Conservation (phyloP, 2,888 invertebrate genomes). For the Aquatica leii region DNA sequence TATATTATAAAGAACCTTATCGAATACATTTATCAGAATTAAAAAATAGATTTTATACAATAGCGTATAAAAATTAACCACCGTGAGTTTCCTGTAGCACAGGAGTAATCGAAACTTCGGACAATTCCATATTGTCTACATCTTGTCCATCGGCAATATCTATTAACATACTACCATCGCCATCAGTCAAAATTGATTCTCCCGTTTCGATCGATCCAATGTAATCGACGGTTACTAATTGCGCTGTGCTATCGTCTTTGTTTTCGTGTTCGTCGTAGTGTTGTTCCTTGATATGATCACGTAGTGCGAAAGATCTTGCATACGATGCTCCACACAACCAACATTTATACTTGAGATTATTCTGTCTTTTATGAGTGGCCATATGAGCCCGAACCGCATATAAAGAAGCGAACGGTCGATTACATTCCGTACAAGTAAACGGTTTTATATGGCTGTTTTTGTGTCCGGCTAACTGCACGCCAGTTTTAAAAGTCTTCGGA, state of each 20-base stretch:
- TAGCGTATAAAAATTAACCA: too few relatives aligned
- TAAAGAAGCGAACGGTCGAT: conserved; percentile 79
- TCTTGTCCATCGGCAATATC: conserved; percentile 16
- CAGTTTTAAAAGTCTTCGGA: conserved; percentile 81
- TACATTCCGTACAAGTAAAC: conserved; percentile 78
- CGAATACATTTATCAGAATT: too few relatives aligned
- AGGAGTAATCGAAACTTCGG: conserved; percentile 9
- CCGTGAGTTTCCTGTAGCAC: not conserved
- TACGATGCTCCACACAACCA: conserved; percentile 79
- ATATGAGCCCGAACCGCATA: conserved; percentile 81
- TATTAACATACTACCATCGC: conserved; percentile 44
- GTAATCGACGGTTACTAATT: not conserved
- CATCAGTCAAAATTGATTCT: conserved; percentile 49
- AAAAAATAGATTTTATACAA: too few relatives aligned
- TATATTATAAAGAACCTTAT: too few relatives aligned
- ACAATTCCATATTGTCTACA: conserved; percentile 25
- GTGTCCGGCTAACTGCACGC: conserved; percentile 80
- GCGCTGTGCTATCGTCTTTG: not conserved
- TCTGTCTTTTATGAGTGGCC: conserved; percentile 74
- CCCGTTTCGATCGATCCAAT: conserved; percentile 33
- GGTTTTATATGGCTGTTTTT: conserved; percentile 85
- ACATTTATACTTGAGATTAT: conserved; percentile 76
- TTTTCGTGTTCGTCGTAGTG: conserved; percentile 55
- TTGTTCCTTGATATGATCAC: conserved; percentile 75
- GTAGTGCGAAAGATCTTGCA: conserved; percentile 76